phyloP scores from a whole-genome alignment of 2,888 invertebrate species.

The Harmothoe impar region DNA sequence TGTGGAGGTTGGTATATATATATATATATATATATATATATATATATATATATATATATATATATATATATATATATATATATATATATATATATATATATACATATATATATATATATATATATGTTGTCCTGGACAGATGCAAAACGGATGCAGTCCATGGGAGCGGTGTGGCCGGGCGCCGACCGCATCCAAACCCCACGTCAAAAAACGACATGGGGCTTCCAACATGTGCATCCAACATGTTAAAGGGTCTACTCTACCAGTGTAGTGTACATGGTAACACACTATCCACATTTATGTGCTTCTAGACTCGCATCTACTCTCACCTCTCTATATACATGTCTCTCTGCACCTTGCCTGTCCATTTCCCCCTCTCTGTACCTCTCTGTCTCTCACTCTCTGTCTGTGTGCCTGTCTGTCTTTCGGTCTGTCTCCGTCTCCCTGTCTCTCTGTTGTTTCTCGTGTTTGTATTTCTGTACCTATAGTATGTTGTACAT shows the following conservation, averaged over 20 bases:
- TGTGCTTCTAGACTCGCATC: background rate
- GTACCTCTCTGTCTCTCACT: background rate
- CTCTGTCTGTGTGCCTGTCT: background rate
- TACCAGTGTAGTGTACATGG: background rate
- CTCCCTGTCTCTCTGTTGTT: background rate
- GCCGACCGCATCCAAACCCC: background rate
- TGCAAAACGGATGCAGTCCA: background rate
- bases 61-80: too few relatives aligned
- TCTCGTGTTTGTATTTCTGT: too few relatives aligned
- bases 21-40: too few relatives aligned
- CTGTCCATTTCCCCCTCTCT: background rate
- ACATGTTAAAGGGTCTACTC: background rate
- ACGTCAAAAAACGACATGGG: slow-evolving; percentile 35
- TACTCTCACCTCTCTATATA: too few relatives aligned
- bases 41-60: too few relatives aligned
- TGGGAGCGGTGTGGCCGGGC: background rate
- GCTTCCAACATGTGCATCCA: background rate
- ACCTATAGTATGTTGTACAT: too few relatives aligned
- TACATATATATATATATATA: too few relatives aligned
- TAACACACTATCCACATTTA: background rate
- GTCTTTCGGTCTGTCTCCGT: background rate
- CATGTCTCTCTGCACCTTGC: background rate
- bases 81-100: too few relatives aligned
- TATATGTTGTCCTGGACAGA: slow-evolving; percentile 12
- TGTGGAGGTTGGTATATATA: background rate